Evolutionary conservation across 2,888 invertebrate genomes (phyloP).

Genomic region (Drosophila anceps): DNA sequence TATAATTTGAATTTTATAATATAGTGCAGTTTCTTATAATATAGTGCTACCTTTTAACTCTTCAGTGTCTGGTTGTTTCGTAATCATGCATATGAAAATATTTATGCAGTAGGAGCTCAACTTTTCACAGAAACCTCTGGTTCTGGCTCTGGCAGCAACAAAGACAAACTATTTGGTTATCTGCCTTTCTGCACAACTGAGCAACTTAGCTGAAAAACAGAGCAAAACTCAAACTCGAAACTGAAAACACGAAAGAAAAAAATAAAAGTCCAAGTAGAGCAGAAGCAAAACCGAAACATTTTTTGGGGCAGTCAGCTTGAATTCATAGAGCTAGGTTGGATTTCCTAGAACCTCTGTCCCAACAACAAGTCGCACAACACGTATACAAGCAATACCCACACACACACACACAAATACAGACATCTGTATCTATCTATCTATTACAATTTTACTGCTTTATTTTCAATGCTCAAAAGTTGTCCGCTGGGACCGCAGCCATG

Average conservation of each 20-base stretch:
- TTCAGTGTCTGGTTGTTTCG: slow-evolving; percentile 13
- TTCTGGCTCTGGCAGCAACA: slow-evolving; percentile 8
- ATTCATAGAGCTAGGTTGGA: slow-evolving; percentile 51
- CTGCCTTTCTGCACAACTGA: slow-evolving; percentile 75
- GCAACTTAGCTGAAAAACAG: slow-evolving; percentile 48
- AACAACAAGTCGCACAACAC: slow-evolving; percentile 47
- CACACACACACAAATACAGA: slow-evolving; percentile 4
- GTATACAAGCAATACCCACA: slow-evolving; percentile 15
- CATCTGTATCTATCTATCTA: slow-evolving; percentile 47
- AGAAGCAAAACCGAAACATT: slow-evolving; percentile 45
- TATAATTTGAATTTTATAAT: too few relatives aligned
- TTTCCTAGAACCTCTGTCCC: slow-evolving; percentile 66
- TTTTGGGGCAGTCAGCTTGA: slow-evolving; percentile 65
- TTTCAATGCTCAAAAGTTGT: slow-evolving; percentile 58
- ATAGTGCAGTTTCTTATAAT: too few relatives aligned
- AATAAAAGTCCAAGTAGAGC: slow-evolving; percentile 8
- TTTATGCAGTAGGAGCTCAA: slow-evolving; percentile 44
- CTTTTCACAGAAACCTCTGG: slow-evolving; percentile 58
- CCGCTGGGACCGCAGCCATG: slow-evolving; percentile 59
- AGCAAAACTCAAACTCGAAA: slow-evolving; percentile 23
- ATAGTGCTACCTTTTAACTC: too few relatives aligned
- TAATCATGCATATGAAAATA: slow-evolving; percentile 58
- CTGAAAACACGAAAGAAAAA: slow-evolving; percentile 21
- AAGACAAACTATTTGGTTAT: slow-evolving; percentile 45
- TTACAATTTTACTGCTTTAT: slow-evolving; percentile 75